Percentiles rank a stretch among this genome's conserved stretches.
Conservation (phyloP, 2,797 vertebrate species). For the Megaceryle alcyon region DNA sequence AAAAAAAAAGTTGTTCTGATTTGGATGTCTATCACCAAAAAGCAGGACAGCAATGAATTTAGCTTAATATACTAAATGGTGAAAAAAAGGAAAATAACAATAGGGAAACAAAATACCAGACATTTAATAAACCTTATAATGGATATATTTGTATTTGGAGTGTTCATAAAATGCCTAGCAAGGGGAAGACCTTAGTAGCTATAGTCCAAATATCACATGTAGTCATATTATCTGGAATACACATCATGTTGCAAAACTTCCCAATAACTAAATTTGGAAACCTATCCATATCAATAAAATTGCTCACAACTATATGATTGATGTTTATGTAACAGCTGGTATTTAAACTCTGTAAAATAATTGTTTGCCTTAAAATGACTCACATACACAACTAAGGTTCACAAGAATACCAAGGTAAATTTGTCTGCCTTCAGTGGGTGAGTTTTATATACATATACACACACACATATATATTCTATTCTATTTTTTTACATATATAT, state of each 20-base stretch:
- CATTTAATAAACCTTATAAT: background rate
- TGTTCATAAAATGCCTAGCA: background rate
- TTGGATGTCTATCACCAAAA: background rate
- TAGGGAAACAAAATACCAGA: background rate
- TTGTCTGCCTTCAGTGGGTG: rapidly evolving
- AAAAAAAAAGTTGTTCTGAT: background rate
- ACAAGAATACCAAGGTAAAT: background rate
- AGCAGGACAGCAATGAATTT: background rate
- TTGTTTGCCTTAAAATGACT: background rate
- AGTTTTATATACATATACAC: background rate
- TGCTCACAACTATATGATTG: background rate
- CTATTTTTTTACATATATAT: background rate
- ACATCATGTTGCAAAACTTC: background rate
- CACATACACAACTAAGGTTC: background rate
- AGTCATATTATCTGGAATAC: background rate
- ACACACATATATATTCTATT: too few species aligned
- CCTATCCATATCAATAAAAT: background rate
- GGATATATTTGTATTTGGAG: background rate
- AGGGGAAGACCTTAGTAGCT: background rate
- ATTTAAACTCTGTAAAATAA: background rate
- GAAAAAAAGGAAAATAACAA: background rate
- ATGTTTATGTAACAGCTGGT: background rate
- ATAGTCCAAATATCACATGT: background rate
- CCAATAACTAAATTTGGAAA: background rate
- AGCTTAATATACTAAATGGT: background rate